Evolutionary conservation across 2,888 invertebrate species (phyloP).

Genomic region (Drosophila nigricruria): DNA sequence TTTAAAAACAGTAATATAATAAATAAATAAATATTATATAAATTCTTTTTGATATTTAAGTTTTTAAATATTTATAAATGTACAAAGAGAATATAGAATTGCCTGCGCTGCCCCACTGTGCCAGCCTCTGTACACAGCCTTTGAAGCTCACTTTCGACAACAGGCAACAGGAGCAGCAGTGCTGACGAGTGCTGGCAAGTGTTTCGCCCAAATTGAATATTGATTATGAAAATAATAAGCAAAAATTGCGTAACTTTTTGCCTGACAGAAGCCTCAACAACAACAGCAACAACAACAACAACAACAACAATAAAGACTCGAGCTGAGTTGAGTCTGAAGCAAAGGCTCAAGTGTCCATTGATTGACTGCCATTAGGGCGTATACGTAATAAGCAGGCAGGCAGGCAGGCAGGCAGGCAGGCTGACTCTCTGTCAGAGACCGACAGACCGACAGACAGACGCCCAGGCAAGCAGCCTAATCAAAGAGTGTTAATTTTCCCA

Average conservation of each 20-base stretch:
- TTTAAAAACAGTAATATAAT: too few species aligned
- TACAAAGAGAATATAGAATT: neutral
- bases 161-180: constrained; percentile 31
- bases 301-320: constrained; percentile 10
- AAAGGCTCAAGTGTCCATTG: constrained; percentile 79
- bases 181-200: constrained; percentile 66
- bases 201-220: constrained; percentile 81
- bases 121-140: constrained; percentile 42
- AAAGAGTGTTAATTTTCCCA: constrained; percentile 82
- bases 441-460: neutral
- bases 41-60: neutral
- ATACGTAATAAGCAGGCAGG: constrained; percentile 73
- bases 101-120: constrained; percentile 40
- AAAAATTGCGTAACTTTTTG: constrained; percentile 79
- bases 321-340: constrained; percentile 29
- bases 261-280: constrained; percentile 65
- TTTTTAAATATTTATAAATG: neutral
- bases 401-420: too few species aligned
- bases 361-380: constrained; percentile 81
- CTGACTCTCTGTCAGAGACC: too few species aligned
- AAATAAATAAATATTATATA: neutral
- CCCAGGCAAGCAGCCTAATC: constrained; percentile 57
- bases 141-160: constrained; percentile 67
- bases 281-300: constrained; percentile 24
- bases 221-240: constrained; percentile 83